Percentiles rank a stretch among this genome's conserved stretches.
phyloP scores from a whole-genome alignment of 2,113 vertebrate genomes.

The Indicator indicator region DNA sequence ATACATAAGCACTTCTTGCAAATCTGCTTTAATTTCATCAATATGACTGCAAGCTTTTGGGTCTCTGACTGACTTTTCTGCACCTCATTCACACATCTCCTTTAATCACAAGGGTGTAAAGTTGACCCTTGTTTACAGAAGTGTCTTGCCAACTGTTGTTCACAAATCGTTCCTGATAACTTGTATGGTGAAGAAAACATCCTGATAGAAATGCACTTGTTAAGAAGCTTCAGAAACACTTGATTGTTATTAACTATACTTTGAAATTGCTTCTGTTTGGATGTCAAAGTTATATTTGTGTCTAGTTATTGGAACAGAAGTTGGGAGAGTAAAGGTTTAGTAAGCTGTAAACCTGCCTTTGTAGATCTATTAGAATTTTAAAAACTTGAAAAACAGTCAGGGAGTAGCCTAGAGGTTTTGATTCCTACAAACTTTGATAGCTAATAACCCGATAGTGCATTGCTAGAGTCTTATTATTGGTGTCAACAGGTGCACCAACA shows the following conservation, averaged over 20 bases:
- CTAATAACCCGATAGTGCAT: neutral
- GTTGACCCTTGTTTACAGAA: neutral
- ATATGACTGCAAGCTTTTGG: neutral
- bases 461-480: neutral
- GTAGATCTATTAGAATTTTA: neutral
- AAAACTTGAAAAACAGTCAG: neutral
- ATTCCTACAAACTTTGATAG: neutral
- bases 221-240: neutral
- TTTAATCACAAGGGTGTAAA: neutral
- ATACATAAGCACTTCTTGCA: neutral
- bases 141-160: neutral
- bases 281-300: neutral
- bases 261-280: neutral
- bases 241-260: neutral
- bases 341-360: neutral
- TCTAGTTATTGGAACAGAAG: neutral
- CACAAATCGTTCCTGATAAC: neutral
- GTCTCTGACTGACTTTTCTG: neutral
- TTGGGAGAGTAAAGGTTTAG: neutral
- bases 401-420: neutral
- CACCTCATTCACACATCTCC: neutral
- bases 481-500: neutral
- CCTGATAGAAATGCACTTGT: neutral
- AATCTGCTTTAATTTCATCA: neutral
- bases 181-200: neutral